phyloP scores from a whole-genome alignment of 2,113 vertebrate species.

The Caranx ignobilis region DNA sequence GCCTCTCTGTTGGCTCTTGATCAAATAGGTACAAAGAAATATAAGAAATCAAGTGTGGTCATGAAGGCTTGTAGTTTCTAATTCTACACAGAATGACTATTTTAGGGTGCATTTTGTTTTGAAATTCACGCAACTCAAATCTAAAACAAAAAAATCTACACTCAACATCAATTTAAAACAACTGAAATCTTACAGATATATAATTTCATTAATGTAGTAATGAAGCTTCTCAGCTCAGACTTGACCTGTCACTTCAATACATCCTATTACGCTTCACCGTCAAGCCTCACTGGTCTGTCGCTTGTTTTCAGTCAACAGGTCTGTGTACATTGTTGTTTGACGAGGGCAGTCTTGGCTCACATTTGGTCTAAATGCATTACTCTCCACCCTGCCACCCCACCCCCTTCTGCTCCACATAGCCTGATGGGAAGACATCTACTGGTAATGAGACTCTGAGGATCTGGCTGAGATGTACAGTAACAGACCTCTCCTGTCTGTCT shows the following conservation, averaged over 20 bases:
- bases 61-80: not conserved
- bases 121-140: not conserved
- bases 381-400: not conserved
- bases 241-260: not conserved
- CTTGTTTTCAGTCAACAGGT: not conserved
- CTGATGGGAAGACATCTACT: slow-evolving; percentile 67
- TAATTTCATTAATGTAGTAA: too few species aligned
- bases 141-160: too few species aligned
- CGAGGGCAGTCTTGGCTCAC: not conserved
- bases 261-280: not conserved
- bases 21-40: not conserved
- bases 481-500: slow-evolving; percentile 48
- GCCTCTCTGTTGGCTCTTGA: slow-evolving; percentile 7
- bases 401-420: slow-evolving; percentile 25
- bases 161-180: too few species aligned
- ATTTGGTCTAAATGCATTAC: slow-evolving; percentile 43
- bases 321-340: not conserved
- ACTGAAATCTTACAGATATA: too few species aligned
- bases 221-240: too few species aligned
- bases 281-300: not conserved
- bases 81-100: not conserved
- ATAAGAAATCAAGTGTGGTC: not conserved
- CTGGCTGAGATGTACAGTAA: slow-evolving; percentile 50
- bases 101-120: not conserved
- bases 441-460: slow-evolving; percentile 68